Percentiles rank a stretch among this genome's conserved stretches.
Evolutionary conservation across 2,797 vertebrate species (phyloP).

Genomic region (Taeniopygia guttata): DNA sequence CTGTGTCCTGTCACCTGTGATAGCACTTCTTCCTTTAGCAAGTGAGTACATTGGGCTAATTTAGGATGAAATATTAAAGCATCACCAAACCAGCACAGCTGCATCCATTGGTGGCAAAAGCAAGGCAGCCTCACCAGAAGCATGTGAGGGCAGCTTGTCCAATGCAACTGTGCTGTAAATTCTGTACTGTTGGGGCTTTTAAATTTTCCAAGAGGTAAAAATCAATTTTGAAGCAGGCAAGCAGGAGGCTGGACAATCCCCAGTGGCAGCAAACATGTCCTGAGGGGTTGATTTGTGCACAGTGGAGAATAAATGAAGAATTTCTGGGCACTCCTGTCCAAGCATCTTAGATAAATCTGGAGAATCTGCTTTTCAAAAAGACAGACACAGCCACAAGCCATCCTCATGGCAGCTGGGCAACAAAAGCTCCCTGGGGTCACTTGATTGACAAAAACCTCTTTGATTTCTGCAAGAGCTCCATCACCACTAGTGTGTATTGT

Average conservation of each 20-base stretch:
- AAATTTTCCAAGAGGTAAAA: neutral
- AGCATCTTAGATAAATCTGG: neutral
- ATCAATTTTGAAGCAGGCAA: neutral
- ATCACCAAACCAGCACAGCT: neutral
- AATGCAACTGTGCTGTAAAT: neutral
- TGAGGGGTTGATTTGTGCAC: neutral
- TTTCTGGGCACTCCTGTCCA: neutral
- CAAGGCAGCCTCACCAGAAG: neutral
- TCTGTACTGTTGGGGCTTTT: neutral
- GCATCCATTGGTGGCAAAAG: neutral
- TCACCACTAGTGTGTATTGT: neutral
- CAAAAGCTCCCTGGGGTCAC: neutral
- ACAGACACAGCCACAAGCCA: neutral
- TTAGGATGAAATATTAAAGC: neutral
- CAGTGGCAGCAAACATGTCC: neutral
- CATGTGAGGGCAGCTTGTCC: neutral
- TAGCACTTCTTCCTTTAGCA: neutral
- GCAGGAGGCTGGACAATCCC: neutral
- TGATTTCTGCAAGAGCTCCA: neutral
- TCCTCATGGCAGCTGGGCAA: neutral
- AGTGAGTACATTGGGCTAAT: neutral
- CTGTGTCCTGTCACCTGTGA: neutral
- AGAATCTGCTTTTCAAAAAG: neutral
- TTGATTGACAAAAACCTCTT: neutral
- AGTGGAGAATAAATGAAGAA: neutral